These are phyloP conservation scores for Notiomystis cincta DNA, from an alignment of 2,113 vertebrate species.

Conservation along the genomic window DNA sequence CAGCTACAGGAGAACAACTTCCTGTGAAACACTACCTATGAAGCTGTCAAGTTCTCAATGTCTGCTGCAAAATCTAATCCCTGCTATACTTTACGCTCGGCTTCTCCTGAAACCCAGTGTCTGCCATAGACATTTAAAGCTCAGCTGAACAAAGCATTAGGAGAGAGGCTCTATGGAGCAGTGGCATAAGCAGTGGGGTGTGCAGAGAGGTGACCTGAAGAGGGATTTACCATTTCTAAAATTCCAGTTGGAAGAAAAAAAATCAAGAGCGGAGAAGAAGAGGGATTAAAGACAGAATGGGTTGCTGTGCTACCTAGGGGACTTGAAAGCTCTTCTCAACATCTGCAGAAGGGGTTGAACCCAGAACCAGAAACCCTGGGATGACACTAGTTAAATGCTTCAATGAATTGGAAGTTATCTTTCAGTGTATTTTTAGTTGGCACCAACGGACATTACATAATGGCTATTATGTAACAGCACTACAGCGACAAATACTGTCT, in stretches of 20 bases:
- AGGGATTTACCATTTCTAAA: not conserved
- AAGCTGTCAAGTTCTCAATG: not conserved
- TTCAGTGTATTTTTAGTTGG: conserved; percentile 67
- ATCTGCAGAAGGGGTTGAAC: not conserved
- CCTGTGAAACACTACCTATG: not conserved
- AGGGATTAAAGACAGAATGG: not conserved
- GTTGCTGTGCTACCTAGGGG: not conserved
- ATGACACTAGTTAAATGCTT: conserved; percentile 24
- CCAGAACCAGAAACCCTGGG: not conserved
- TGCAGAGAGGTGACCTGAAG: not conserved
- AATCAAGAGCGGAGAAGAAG: not conserved
- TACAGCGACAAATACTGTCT: conserved; percentile 12
- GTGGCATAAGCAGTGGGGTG: not conserved
- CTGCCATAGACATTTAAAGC: not conserved
- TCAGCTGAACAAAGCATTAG: not conserved
- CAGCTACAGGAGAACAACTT: not conserved
- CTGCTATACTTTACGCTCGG: not conserved
- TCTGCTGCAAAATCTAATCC: not conserved
- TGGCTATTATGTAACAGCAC: conserved; percentile 55
- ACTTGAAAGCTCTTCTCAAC: not conserved
- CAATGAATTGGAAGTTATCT: conserved; percentile 55
- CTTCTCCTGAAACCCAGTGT: not conserved
- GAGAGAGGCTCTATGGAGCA: not conserved
- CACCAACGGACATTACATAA: conserved; percentile 62
- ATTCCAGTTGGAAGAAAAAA: not conserved